A percentile compares a stretch with the other conserved stretches of the same genome.
Conservation (phyloP, 2,797 vertebrate genomes). For the Coilia nasus region DNA sequence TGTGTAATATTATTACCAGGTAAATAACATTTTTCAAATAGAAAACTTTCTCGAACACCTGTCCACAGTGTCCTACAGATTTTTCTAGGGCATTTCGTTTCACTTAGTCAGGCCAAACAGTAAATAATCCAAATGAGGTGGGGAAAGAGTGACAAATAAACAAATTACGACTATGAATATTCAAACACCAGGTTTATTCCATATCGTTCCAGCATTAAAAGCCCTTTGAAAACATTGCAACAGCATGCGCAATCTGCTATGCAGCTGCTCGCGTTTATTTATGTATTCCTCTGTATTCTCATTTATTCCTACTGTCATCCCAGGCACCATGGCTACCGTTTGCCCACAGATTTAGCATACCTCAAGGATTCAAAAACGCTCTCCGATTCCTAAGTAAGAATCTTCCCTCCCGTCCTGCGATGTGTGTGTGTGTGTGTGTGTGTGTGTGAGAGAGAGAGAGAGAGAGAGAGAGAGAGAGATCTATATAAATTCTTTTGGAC, state of each 20-base stretch:
- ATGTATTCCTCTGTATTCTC: conserved; percentile 55
- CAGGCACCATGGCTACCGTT: conserved; percentile 30
- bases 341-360: conserved; percentile 45
- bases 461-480: not conserved
- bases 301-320: conserved; percentile 46
- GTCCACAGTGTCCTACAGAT: conserved; percentile 10
- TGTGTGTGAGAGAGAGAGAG: not conserved
- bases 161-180: conserved; percentile 76
- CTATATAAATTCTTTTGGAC: conserved; percentile 30
- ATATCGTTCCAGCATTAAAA: conserved; percentile 68
- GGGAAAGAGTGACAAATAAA: conserved; percentile 70
- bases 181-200: conserved; percentile 64
- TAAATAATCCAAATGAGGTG: conserved; percentile 61
- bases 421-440: conserved; percentile 24
- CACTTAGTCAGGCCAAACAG: conserved; percentile 49
- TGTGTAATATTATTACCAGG: too few species aligned
- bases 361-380: conserved; percentile 38
- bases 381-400: conserved; percentile 30
- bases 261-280: conserved; percentile 70
- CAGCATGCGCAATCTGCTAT: conserved; percentile 70
- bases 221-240: conserved; percentile 73
- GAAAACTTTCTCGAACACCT: not conserved
- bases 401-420: not conserved
- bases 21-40: not conserved
- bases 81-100: conserved; percentile 56